Evolutionary conservation across 1,140 invertebrate species (phyloP).

Genomic region (Coptotermes formosanus): DNA sequence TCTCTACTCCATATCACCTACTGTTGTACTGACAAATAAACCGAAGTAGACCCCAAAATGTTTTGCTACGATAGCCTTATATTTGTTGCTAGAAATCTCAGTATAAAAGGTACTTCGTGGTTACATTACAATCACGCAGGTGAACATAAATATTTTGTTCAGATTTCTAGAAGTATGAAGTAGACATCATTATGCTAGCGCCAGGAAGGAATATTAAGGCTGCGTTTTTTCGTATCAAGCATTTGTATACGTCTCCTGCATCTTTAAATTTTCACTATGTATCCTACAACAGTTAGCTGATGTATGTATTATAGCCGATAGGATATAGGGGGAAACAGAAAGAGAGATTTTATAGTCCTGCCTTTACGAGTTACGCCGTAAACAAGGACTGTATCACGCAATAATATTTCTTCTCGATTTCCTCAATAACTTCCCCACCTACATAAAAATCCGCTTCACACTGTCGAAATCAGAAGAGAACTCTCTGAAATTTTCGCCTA

Average conservation of each 20-base stretch:
- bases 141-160: too few relatives aligned
- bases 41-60: too few relatives aligned
- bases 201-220: not conserved
- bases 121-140: too few relatives aligned
- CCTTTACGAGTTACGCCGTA: not conserved
- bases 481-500: too few relatives aligned
- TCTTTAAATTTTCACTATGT: not conserved
- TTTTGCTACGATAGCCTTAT: too few relatives aligned
- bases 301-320: not conserved
- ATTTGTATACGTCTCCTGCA: not conserved
- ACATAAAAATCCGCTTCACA: not conserved
- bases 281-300: not conserved
- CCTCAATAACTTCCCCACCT: not conserved
- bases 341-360: not conserved
- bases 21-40: too few relatives aligned
- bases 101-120: too few relatives aligned
- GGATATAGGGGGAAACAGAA: not conserved
- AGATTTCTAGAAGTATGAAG: too few relatives aligned
- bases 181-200: too few relatives aligned
- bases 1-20: too few relatives aligned
- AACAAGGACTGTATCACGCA: not conserved
- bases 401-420: not conserved
- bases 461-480: not conserved
- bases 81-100: too few relatives aligned
- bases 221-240: not conserved